phyloP scores from a whole-genome alignment of 2,888 invertebrate genomes.

The Acleris sparsana region DNA sequence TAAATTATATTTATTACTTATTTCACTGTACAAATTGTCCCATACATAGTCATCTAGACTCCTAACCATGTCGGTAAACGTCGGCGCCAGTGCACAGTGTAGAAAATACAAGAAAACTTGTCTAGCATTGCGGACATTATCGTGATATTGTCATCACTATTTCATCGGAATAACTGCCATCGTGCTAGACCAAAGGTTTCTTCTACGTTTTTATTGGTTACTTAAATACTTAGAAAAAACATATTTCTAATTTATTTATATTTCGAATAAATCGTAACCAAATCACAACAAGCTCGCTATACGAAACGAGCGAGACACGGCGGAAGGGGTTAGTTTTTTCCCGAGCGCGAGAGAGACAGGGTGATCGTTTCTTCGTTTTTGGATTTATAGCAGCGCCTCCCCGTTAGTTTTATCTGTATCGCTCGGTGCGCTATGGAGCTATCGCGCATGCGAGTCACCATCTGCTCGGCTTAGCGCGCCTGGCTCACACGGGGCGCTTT shows the following conservation, averaged over 20 bases:
- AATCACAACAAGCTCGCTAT: constrained; percentile 42
- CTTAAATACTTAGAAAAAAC: too few relatives aligned
- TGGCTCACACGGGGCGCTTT: constrained; percentile 54
- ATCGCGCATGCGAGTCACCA: constrained; percentile 64
- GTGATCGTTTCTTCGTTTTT: constrained; percentile 55
- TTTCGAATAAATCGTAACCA: constrained; percentile 37
- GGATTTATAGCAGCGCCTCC: constrained; percentile 75
- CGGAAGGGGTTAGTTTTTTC: constrained; percentile 54
- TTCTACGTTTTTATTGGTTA: too few relatives aligned
- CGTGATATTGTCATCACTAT: too few relatives aligned
- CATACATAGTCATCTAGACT: too few relatives aligned
- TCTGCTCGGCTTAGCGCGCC: constrained; percentile 56
- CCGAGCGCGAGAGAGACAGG: constrained; percentile 55
- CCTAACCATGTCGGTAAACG: too few relatives aligned
- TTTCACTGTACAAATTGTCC: too few relatives aligned
- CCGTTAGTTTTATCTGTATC: constrained; percentile 77
- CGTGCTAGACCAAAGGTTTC: too few relatives aligned
- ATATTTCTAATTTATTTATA: neutral
- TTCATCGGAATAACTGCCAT: too few relatives aligned
- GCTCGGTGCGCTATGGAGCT: constrained; percentile 76
- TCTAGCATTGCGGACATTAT: too few relatives aligned
- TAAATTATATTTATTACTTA: too few relatives aligned
- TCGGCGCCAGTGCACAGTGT: too few relatives aligned
- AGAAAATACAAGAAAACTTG: too few relatives aligned
- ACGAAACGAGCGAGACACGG: constrained; percentile 52